These are phyloP conservation scores for Caenorhabditis remanei DNA, from an alignment of 1,140 invertebrate species.

Conservation along the genomic window DNA sequence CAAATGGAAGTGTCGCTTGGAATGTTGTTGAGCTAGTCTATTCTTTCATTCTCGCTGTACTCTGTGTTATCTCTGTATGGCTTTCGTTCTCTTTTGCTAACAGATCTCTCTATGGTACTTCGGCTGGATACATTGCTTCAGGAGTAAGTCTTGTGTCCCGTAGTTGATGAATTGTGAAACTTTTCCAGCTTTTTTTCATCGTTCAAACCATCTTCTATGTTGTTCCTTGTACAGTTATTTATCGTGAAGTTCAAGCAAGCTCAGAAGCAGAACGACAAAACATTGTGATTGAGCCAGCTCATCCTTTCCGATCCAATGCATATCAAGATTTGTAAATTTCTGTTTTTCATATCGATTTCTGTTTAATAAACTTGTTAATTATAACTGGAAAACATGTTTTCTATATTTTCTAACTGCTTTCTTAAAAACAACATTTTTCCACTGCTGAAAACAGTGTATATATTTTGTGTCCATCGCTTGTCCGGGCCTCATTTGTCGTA, in stretches of 20 bases:
- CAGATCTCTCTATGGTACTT: constrained; percentile 27
- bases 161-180: neutral
- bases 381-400: no score
- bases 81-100: constrained; percentile 55
- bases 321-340: constrained; percentile 55
- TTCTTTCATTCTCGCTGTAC: constrained; percentile 55
- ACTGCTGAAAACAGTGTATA: no score
- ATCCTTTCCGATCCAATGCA: constrained; percentile 51
- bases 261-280: constrained; percentile 15
- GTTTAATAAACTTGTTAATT: neutral
- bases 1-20: constrained; percentile 57
- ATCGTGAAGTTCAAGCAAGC: constrained; percentile 13
- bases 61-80: constrained; percentile 52
- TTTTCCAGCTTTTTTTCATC: constrained; percentile 61
- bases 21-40: constrained; percentile 60
- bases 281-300: constrained; percentile 57
- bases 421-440: no score
- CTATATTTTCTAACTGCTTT: no score
- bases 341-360: neutral
- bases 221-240: constrained; percentile 58
- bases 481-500: neutral
- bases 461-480: neutral
- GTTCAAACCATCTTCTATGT: constrained; percentile 58
- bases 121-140: constrained; percentile 59
- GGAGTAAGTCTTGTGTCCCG: constrained; percentile 16